Evolutionary conservation across 2,888 invertebrate genomes (phyloP), one percentile per base, ranked within the genome.

Genomic region (Capitulum mitella): DNA sequence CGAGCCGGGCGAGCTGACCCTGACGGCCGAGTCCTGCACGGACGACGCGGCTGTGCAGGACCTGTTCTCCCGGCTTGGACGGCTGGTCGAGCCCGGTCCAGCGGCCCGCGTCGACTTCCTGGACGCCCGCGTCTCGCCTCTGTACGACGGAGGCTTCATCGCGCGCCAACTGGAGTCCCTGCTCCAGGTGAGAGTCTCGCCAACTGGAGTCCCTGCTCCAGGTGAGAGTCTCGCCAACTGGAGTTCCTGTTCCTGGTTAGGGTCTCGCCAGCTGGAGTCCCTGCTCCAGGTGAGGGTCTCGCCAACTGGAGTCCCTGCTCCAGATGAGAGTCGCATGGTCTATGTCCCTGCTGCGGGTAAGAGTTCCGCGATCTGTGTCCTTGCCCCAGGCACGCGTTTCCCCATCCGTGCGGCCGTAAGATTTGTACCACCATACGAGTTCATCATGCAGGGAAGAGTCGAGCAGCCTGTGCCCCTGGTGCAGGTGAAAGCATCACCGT

Each of bases 51-150:
- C 82, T 26, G 82, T 86, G 16, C 79, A 83, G 29, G 84, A 85
- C 34, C 86, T 86, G 81, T 83, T 86, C 80, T 82, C 80, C 26
- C 80, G 80, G 16, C 82, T 86, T 26, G 82, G 83, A 6, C 83
- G 84, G 79, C 78, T 85, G 58, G 83, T 84, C 78, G 79, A 80
- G 48, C 79, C 83, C 8, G 29, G 79, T 12, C 77, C 80, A 26
- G 78, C 78, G 29, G 79, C 82, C 16, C 79, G 83, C 0, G 79
- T 83, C 14, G 83, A 83, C 79, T 83, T 83, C 78, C 79, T 83
- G 64, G 82, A 82, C 78, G 81, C 82, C 43, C 81, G 80, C 80
- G 48, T 82, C 70, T 79, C 82, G 76, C 77, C 79, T 58, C 78
- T 79, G 37, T 80, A 81, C 12, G 79, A 82, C 64, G 82, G 82